A percentile compares a stretch with the other conserved stretches of the same genome.
Conservation (phyloP, 2,888 invertebrate species). For the Paralinhomoeus sp. region DNA sequence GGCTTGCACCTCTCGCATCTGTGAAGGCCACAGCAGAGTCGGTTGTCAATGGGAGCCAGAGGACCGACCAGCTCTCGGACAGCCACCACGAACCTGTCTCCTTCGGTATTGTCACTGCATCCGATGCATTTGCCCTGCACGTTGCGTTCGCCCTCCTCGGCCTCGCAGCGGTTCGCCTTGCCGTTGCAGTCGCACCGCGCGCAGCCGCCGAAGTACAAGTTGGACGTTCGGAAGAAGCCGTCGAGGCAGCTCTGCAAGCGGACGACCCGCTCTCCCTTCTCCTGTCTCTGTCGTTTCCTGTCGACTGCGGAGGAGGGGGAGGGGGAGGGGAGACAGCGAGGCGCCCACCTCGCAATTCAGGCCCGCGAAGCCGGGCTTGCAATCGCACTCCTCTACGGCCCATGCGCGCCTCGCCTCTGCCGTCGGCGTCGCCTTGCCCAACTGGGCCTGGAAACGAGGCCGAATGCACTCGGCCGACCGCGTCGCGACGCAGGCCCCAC, state of each 20-base stretch:
- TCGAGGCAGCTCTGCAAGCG: slow-evolving; percentile 26
- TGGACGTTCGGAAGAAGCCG: slow-evolving; percentile 36
- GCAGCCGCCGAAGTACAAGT: slow-evolving; percentile 64
- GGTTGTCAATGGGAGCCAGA: too few species aligned
- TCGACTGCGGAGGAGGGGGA: too few species aligned
- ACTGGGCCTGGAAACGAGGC: not conserved
- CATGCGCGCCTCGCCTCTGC: not conserved
- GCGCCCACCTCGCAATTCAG: slow-evolving; percentile 34
- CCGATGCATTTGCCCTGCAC: not conserved
- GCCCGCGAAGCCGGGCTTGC: slow-evolving; percentile 31
- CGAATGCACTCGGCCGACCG: too few species aligned
- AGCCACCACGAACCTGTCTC: too few species aligned
- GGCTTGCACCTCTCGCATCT: slow-evolving; percentile 30
- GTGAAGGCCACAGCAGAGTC: too few species aligned
- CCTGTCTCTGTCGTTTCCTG: too few species aligned
- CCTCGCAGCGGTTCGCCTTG: slow-evolving; percentile 59
- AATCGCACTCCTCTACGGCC: not conserved
- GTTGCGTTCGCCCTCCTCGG: slow-evolving; percentile 42
- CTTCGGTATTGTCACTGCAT: not conserved
- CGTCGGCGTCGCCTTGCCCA: not conserved
- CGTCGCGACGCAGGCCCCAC: too few species aligned
- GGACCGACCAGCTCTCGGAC: too few species aligned
- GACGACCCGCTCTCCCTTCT: too few species aligned
- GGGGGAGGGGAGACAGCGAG: too few species aligned
- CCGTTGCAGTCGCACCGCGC: slow-evolving; percentile 63